These are phyloP conservation scores for Drosophila prostipennis DNA, from an alignment of 2,888 invertebrate species.

Conservation along the genomic window DNA sequence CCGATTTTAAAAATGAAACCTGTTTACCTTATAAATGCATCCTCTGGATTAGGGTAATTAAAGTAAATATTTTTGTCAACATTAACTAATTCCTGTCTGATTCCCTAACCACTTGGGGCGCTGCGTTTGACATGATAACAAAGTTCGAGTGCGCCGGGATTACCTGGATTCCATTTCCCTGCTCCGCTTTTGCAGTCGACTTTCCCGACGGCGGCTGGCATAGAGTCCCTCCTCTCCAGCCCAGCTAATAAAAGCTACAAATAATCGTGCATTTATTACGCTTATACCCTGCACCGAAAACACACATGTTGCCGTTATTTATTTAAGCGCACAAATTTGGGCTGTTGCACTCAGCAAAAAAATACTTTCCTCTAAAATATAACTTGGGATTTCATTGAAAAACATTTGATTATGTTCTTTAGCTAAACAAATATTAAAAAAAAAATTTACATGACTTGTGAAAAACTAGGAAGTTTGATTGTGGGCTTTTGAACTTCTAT, in stretches of 20 bases:
- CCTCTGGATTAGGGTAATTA: neutral
- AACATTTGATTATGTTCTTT: too few species aligned
- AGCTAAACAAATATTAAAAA: slow-evolving; percentile 14
- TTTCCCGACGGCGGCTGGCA: slow-evolving; percentile 1
- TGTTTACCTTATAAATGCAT: neutral
- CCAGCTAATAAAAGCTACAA: slow-evolving; percentile 57
- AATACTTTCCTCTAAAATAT: too few species aligned
- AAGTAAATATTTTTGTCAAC: slow-evolving; percentile 23
- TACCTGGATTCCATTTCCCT: slow-evolving; percentile 63
- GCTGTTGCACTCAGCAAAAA: too few species aligned
- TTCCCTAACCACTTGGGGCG: slow-evolving; percentile 49
- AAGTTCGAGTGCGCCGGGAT: slow-evolving; percentile 60
- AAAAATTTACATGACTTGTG: too few species aligned
- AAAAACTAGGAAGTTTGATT: neutral
- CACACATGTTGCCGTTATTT: slow-evolving; percentile 41
- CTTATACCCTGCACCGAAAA: slow-evolving; percentile 40
- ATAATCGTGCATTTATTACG: slow-evolving; percentile 22
- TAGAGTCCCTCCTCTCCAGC: neutral
- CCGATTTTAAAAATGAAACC: too few species aligned
- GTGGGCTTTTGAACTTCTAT: too few species aligned
- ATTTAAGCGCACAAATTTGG: too few species aligned
- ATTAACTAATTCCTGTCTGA: slow-evolving; percentile 11
- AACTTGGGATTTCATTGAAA: too few species aligned
- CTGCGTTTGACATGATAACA: slow-evolving; percentile 57
- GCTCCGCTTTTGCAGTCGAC: slow-evolving; percentile 6